These are phyloP conservation scores for Limanda limanda DNA, from an alignment of 2,113 vertebrate genomes.

Conservation along the genomic window DNA sequence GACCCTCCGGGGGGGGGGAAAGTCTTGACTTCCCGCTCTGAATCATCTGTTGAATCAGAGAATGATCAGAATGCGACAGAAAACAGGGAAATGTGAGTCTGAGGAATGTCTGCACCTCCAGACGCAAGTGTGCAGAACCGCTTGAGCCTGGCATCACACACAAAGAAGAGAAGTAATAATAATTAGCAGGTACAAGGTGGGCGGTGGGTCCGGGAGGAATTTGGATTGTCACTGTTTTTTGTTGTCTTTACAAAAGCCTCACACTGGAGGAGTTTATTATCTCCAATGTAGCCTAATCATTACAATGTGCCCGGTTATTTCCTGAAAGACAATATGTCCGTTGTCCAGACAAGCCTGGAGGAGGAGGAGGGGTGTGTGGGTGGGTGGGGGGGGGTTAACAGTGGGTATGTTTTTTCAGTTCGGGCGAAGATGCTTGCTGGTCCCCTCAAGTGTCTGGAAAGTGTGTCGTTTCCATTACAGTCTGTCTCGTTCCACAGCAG, in stretches of 20 bases:
- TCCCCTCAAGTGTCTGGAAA: conserved; percentile 87
- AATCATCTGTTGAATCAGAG: conserved; percentile 23
- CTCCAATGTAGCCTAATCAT: conserved; percentile 53
- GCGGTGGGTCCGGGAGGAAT: conserved; percentile 15
- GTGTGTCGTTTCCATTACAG: conserved; percentile 78
- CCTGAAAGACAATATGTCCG: conserved; percentile 57
- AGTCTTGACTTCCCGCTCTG: not conserved
- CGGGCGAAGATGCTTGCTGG: conserved; percentile 79
- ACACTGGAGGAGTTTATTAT: conserved; percentile 53
- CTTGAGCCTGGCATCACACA: no score
- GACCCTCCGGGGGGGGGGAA: no score
- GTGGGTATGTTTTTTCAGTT: conserved; percentile 69
- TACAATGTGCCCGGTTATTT: conserved; percentile 62
- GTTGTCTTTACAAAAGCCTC: conserved; percentile 23
- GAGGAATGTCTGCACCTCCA: not conserved
- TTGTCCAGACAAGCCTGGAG: conserved; percentile 35
- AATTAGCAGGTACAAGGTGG: no score
- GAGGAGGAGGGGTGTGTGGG: not conserved
- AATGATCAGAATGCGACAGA: not conserved
- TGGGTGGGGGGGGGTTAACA: conserved; percentile 2
- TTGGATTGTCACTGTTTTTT: conserved; percentile 24
- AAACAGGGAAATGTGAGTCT: not conserved
- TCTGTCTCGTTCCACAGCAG: conserved; percentile 74
- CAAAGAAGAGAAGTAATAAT: no score
- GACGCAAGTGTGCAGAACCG: not conserved